Evolutionary conservation across 2,888 invertebrate species (phyloP), one percentile per base, ranked within the genome.

Genomic region (Pheosia gnoma): DNA sequence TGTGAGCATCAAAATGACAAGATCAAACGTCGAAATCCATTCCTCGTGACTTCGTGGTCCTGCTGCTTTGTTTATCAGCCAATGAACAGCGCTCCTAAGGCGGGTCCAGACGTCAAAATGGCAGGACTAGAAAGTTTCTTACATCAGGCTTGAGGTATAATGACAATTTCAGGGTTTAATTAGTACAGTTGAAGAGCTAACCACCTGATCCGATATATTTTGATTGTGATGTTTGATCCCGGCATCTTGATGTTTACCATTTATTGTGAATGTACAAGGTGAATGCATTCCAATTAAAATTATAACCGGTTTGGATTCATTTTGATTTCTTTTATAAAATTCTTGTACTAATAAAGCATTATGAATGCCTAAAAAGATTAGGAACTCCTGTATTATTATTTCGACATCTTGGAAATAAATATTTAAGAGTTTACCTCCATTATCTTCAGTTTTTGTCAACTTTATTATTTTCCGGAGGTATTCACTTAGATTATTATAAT

Each of bases 331-430:
- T 78, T 64, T 78, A 75, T 86, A 83, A 80, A 78, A 77, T 74
- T 66, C 67, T 63, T 38, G 49, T 62, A 57, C 5, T 65, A 25
- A 25, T 25, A 58, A 75, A 66, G 89, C 89, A 90, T 90, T 91
- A 81, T 84, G 80, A 90, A 91, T 91, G 90, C 90, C 82, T 82
- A 79, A 77, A 83, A 75, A 79, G 76, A 81, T 84, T 79, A 75
- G 62, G 62, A 74, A 78, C 61, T 78, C 70, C 72, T 78, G 75
- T 82, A 80, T 80, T 72, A 74, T 78, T 78, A 81, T 75, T 70
- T 71, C 65, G 63, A 78, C 72, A 75, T 82, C 79, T 83, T 79
- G 45, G 5, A 45, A 13, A 39, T 79, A 66, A 71, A 66, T 71
- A 79, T 87, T 83, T 86, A 84, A 85, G 84, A 59, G 85, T 81